A percentile compares a stretch with the other conserved stretches of the same genome.
Evolutionary conservation across 2,113 vertebrate genomes (phyloP).

Genomic region (Crotalus helleri): DNA sequence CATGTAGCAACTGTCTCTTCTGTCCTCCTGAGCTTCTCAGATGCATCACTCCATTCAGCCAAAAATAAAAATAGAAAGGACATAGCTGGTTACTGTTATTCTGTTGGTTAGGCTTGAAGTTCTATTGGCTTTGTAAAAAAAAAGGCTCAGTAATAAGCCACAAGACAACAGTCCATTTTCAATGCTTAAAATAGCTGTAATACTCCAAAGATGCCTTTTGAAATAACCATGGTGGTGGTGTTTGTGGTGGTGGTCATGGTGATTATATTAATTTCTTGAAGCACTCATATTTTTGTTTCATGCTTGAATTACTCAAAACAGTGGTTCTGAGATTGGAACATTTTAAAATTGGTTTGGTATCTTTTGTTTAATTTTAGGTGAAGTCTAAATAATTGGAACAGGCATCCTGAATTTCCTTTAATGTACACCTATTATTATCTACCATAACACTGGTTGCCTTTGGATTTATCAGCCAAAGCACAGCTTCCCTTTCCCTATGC

Average conservation of each 20-base stretch:
- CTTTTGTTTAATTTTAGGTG: neutral
- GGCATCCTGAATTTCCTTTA: neutral
- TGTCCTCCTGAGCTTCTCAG: neutral
- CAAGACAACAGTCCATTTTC: neutral
- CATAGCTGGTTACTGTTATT: neutral
- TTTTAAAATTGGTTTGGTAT: neutral
- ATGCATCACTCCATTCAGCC: neutral
- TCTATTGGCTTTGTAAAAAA: neutral
- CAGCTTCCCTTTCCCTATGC: neutral
- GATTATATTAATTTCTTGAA: neutral
- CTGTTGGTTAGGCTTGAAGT: neutral
- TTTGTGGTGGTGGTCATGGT: neutral
- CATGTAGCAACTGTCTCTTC: neutral
- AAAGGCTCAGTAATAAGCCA: neutral
- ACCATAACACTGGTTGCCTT: neutral
- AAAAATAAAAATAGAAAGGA: neutral
- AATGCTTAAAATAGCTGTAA: neutral
- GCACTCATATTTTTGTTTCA: neutral
- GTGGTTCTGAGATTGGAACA: neutral
- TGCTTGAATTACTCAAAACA: neutral
- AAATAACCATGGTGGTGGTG: neutral
- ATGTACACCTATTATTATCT: neutral
- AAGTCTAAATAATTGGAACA: neutral
- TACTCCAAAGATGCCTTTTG: neutral
- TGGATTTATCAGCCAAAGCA: neutral